These are phyloP conservation scores for Galerucella pusilla DNA, from an alignment of 2,888 invertebrate genomes.

Conservation along the genomic window DNA sequence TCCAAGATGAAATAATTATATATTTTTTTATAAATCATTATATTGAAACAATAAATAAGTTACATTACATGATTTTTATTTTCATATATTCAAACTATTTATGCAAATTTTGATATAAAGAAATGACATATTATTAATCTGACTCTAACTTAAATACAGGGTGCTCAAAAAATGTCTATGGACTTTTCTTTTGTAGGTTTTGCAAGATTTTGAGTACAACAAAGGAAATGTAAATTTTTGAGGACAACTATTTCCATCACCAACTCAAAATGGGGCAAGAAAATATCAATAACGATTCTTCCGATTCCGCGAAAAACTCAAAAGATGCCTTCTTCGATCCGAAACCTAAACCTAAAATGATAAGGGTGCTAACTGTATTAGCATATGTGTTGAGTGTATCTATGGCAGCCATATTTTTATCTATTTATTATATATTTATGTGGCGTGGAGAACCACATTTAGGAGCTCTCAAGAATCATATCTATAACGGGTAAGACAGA, in stretches of 20 bases:
- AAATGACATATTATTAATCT: too few species aligned
- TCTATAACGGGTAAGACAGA: conserved; percentile 22
- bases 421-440: conserved; percentile 83
- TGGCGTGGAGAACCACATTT: conserved; percentile 76
- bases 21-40: background rate
- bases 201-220: background rate
- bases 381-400: conserved; percentile 88
- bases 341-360: conserved; percentile 60
- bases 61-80: too few species aligned
- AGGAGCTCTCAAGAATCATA: conserved; percentile 42
- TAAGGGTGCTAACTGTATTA: conserved; percentile 80
- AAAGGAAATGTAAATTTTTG: background rate
- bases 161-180: too few species aligned
- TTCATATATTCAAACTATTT: too few species aligned
- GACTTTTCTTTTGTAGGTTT: background rate
- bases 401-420: conserved; percentile 83
- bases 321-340: conserved; percentile 52
- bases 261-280: conserved; percentile 43
- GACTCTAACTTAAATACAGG: too few species aligned
- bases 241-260: background rate
- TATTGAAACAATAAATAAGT: too few species aligned
- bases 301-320: conserved; percentile 42
- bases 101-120: too few species aligned
- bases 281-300: conserved; percentile 46
- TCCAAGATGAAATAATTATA: background rate